Percentiles rank a stretch among this genome's conserved stretches.
Conservation (phyloP, 2,113 vertebrate species). For the Gorilla gorilla region DNA sequence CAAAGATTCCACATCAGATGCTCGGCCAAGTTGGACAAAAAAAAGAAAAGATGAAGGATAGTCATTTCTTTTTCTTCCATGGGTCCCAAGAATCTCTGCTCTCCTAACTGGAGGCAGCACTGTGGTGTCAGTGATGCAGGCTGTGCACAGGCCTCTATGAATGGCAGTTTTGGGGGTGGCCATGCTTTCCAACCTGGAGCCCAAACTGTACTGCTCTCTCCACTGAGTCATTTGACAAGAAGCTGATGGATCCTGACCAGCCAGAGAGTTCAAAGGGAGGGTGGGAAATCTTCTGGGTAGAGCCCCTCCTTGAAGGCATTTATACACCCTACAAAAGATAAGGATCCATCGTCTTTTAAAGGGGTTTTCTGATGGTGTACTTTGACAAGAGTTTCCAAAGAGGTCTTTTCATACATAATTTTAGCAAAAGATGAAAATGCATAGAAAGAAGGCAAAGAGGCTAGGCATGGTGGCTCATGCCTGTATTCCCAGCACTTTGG, state of each 20-base stretch:
- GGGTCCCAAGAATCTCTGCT: not conserved
- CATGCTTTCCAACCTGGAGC: not conserved
- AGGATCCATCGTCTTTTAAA: not conserved
- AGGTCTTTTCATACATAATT: not conserved
- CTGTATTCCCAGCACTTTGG: too few relatives aligned
- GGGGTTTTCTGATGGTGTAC: not conserved
- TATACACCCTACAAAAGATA: not conserved
- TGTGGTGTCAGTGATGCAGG: accelerated
- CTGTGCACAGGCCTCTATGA: not conserved
- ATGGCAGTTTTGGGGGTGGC: not conserved
- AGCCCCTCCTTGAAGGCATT: not conserved
- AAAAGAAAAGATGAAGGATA: not conserved
- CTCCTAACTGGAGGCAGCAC: not conserved
- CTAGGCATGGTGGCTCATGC: too few relatives aligned
- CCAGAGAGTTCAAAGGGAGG: not conserved
- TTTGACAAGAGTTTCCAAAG: conserved; percentile 20
- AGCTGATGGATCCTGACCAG: not conserved
- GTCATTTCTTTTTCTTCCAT: not conserved
- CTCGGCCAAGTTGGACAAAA: not conserved
- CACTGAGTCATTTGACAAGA: not conserved
- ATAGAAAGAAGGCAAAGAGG: not conserved
- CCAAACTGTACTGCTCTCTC: not conserved
- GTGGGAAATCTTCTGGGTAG: not conserved
- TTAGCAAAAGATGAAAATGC: conserved; percentile 16
- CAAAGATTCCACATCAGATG: not conserved